These are phyloP conservation scores for Coryphaenoides rupestris DNA, from an alignment of 2,113 vertebrate species.

Conservation along the genomic window DNA sequence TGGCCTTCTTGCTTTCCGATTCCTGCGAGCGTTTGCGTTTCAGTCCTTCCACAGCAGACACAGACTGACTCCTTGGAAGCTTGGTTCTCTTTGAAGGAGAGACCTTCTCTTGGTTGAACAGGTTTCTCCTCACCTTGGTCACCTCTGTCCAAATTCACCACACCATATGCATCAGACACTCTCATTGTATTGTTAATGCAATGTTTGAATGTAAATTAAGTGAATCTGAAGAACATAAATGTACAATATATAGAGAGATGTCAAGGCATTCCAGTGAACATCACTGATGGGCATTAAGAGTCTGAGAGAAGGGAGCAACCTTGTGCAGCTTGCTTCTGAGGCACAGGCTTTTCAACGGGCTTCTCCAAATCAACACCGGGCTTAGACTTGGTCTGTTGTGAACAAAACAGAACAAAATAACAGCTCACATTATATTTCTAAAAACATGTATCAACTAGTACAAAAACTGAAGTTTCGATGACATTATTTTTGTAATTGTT, in stretches of 20 bases:
- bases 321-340: conserved; percentile 80
- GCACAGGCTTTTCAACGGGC: conserved; percentile 46
- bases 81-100: conserved; percentile 82
- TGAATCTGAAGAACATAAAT: neutral
- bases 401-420: conserved; percentile 7
- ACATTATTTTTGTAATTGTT: neutral
- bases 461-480: no score
- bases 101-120: conserved; percentile 82
- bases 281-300: neutral
- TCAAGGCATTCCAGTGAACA: neutral
- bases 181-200: neutral
- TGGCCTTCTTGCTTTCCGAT: conserved; percentile 51
- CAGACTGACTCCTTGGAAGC: conserved; percentile 85
- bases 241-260: neutral
- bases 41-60: conserved; percentile 83
- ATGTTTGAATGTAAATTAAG: neutral
- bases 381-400: conserved; percentile 51
- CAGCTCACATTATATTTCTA: neutral
- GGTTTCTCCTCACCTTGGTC: conserved; percentile 93
- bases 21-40: conserved; percentile 62
- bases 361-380: conserved; percentile 56
- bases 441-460: no score
- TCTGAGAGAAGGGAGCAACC: conserved; percentile 63
- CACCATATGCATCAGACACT: conserved; percentile 2
- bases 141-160: conserved; percentile 74